Evolutionary conservation across 2,888 invertebrate genomes (phyloP), one percentile per base, ranked within the genome.

Genomic region (Diaperis boleti): DNA sequence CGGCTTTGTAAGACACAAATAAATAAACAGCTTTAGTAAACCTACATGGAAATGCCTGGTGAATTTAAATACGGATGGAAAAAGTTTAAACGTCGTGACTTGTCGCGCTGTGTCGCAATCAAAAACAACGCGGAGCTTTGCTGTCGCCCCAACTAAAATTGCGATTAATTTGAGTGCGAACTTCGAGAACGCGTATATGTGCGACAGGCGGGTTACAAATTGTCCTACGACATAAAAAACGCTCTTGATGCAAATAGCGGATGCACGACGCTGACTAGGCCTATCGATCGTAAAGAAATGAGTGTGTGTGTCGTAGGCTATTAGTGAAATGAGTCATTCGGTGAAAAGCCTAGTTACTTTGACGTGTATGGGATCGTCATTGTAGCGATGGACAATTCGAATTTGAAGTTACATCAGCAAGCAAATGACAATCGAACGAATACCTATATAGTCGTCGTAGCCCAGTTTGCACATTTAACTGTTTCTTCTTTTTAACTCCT

Each of bases 1-100:
- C 66, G 71, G 73, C 74, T 73, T 73, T 73, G 70, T 66, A 69
- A 69, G 72, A 71, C 69, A 71, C 72, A 74, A 74, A 73, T 74
- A 74, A 74, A 74, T 74, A 74, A 73, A 74, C 72, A 72, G 73
- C 72, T 72, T 72, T 69, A 68, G 69, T 63, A 68, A 68, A 70
- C 69, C 68, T 64, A 61, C 61, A 67, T 61, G 59, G 62, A 54
- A 65, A 66, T 57, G 68, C 41, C 57, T 45, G 31, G 49, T 62
- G 61, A 54, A 65, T 68, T 66, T 59, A 59, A 64, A 61, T 61
- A 59, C 54, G 47, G 42, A 20, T 7, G 10, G 14, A 54, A 35
- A 29, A 45, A 33, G 15, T 35, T 57, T 57, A 10, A 22, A 20
- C 41, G 54, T 39, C 52, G 42, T 7, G 17, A 55, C 42, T 17